These are phyloP conservation scores for Squalus acanthias DNA, from an alignment of 2,797 vertebrate species.

Conservation along the genomic window DNA sequence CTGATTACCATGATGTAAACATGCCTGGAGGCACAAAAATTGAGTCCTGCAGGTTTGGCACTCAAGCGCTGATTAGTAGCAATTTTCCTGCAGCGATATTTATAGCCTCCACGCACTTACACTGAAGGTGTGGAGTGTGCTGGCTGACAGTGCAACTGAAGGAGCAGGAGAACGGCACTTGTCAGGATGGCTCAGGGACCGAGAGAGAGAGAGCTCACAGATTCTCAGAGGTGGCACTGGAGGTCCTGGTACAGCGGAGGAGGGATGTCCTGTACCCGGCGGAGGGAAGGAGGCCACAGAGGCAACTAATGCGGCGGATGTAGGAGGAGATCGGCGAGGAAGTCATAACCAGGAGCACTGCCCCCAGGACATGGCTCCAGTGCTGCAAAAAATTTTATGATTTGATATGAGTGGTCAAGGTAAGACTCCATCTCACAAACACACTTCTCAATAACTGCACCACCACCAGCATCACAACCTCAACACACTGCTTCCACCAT, in stretches of 20 bases:
- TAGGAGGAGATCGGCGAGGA: background rate
- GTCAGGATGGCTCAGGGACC: background rate
- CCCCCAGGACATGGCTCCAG: background rate
- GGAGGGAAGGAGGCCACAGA: background rate
- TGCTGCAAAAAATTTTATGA: background rate
- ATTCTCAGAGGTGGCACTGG: background rate
- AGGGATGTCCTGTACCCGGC: background rate
- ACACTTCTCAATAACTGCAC: background rate
- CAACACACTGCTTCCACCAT: background rate
- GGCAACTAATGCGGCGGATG: background rate
- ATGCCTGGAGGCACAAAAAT: background rate
- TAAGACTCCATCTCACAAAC: background rate
- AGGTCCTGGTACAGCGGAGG: background rate
- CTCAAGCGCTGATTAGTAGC: background rate
- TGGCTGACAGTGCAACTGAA: background rate
- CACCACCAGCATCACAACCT: background rate
- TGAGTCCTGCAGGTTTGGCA: background rate
- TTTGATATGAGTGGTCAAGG: no score
- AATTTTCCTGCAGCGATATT: background rate
- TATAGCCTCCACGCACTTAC: background rate
- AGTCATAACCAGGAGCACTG: background rate
- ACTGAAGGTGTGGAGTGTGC: background rate
- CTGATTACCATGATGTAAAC: background rate
- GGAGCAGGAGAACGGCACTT: background rate
- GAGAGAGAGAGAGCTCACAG: background rate